Evolutionary conservation across 2,888 invertebrate species (phyloP), one percentile per base, ranked within the genome.

Genomic region (Drosophila kuntzei): DNA sequence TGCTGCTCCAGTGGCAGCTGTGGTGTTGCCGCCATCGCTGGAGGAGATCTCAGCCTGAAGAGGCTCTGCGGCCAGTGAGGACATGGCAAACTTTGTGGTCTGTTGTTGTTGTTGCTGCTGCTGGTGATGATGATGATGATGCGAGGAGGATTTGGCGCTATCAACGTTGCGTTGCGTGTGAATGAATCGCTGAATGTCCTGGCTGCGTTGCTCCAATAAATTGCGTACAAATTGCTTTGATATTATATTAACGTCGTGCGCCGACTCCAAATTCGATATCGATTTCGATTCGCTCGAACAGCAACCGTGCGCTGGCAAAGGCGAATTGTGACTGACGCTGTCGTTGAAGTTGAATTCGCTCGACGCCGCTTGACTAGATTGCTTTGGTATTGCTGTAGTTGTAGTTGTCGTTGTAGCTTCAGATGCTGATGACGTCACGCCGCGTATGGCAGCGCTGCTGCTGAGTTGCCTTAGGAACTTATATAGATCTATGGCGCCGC

Each of bases 61-160:
- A 2, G 90, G 90, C 66, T 89, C 90, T 11, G 91, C 90, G 55
- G 90, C 90, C 74, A 90, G 62, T 18, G 91, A 91, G 46, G 90
- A 90, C 90, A 90, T 90, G 62, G 90, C 86, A 46, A 89, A 87
- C 66, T 88, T 85, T 18, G 71, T 88, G 57, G 83, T 89, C 59
- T 89, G 89, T 57, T 87, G 91, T 64, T 82, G 80, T n/a, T 70
- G 69, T 27, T 49, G 55, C 8, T 43, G 75, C 9, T 73, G 65
- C 1, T 67, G 71, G n/a, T n/a, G n/a, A n/a, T n/a, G n/a, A n/a
- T n/a, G n/a, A 37, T 75, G 67, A 49, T 59, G 67, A 47, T 70
- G 72, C 57, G 79, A 57, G 9, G 80, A 55, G n/a, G 76, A 76
- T 43, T 75, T 78, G 32, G 65, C 63, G 36, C 50, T 64, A 18